A percentile compares a stretch with the other conserved stretches of the same genome.
These are phyloP conservation scores for Heliothis virescens DNA, from an alignment of 1,140 invertebrate species.

Conservation along the genomic window DNA sequence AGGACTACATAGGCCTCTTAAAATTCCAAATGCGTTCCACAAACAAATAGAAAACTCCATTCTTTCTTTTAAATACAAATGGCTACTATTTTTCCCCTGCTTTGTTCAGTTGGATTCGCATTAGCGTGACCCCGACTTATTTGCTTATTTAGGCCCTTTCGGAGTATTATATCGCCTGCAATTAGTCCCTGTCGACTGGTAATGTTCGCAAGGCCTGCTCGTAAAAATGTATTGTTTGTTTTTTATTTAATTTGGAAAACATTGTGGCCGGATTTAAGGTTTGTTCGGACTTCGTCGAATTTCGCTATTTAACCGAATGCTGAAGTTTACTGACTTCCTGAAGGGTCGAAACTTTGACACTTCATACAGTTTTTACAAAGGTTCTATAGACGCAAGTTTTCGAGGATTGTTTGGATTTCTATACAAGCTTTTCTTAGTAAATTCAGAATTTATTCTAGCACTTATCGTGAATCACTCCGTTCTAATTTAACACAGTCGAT, in stretches of 20 bases:
- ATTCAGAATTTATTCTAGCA: background rate
- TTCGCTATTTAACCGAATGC: too few relatives aligned
- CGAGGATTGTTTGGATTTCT: background rate
- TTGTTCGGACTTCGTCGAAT: too few relatives aligned
- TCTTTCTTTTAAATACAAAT: slow-evolving; percentile 7
- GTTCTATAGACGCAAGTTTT: background rate
- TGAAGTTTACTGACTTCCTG: background rate
- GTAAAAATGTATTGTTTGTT: slow-evolving; percentile 42
- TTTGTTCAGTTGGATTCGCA: slow-evolving; percentile 27
- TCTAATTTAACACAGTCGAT: slow-evolving; percentile 3
- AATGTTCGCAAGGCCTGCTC: slow-evolving; percentile 16
- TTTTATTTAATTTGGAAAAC: slow-evolving; percentile 39
- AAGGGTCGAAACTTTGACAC: slow-evolving; percentile 8
- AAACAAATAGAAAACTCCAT: slow-evolving; percentile 10
- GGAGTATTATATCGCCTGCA: slow-evolving; percentile 50
- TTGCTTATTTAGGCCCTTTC: slow-evolving; percentile 49
- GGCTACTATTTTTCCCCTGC: background rate
- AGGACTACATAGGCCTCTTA: background rate
- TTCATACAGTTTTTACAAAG: slow-evolving; percentile 14
- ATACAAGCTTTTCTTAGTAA: background rate
- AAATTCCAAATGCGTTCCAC: background rate
- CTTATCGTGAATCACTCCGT: background rate
- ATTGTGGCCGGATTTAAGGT: slow-evolving; percentile 24
- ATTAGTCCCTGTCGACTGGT: slow-evolving; percentile 52
- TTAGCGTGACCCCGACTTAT: slow-evolving; percentile 7